Percentiles rank a stretch among this genome's conserved stretches.
These are phyloP conservation scores for Tortrix viridana DNA, from an alignment of 2,888 invertebrate species.

Conservation along the genomic window DNA sequence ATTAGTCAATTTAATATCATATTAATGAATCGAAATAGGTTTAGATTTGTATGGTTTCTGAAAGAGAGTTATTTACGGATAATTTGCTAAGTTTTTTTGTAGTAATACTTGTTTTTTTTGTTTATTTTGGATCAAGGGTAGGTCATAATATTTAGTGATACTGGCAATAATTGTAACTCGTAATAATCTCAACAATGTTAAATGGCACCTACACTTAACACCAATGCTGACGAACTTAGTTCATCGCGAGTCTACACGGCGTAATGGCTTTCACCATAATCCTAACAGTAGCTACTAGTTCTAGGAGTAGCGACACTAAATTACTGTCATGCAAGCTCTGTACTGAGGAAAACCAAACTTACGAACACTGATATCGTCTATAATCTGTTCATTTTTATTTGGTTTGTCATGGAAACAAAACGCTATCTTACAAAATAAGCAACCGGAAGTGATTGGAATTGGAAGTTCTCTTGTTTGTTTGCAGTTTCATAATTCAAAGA, in stretches of 20 bases:
- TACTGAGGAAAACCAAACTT: no score
- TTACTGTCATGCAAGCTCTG: background rate
- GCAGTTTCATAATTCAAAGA: no score
- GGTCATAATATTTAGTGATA: conserved; percentile 57
- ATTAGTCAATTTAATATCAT: conserved; percentile 72
- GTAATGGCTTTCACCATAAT: conserved; percentile 16
- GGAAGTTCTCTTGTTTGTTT: no score
- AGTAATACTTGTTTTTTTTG: conserved; percentile 72
- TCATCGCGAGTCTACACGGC: background rate
- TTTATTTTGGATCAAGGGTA: conserved; percentile 75
- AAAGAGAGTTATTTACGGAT: conserved; percentile 57
- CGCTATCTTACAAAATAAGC: no score
- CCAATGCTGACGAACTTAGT: conserved; percentile 22
- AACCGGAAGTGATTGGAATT: no score
- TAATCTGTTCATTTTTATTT: no score
- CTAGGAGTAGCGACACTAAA: background rate
- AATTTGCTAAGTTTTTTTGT: conserved; percentile 68
- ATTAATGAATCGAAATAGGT: conserved; percentile 66
- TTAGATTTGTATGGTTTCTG: conserved; percentile 66
- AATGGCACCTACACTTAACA: conserved; percentile 37
- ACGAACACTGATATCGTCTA: no score
- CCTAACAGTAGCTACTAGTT: conserved; percentile 8
- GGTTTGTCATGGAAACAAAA: no score
- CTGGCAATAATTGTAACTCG: conserved; percentile 35
- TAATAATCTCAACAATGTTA: conserved; percentile 30